These are phyloP conservation scores for Antechinus stuartii DNA, from an alignment of 2,113 vertebrate genomes.

Conservation along the genomic window DNA sequence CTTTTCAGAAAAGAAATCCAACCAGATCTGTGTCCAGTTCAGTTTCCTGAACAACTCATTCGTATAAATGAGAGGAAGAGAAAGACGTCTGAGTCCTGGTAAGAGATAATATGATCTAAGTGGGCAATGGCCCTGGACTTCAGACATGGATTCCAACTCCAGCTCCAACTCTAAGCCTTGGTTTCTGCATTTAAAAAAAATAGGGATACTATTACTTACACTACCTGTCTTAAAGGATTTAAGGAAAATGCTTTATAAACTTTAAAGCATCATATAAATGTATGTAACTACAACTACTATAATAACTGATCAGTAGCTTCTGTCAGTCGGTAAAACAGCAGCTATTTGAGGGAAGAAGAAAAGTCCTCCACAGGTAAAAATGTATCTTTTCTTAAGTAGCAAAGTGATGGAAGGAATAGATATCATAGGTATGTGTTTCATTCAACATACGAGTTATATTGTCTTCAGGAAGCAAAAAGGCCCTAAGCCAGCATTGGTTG, in stretches of 20 bases:
- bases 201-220: not conserved
- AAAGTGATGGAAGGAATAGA: not conserved
- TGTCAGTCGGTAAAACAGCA: not conserved
- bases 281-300: not conserved
- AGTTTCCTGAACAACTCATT: conserved; percentile 18
- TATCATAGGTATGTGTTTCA: not conserved
- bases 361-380: conserved; percentile 13
- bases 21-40: conserved; percentile 38
- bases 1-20: conserved; percentile 26
- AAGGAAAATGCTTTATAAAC: not conserved
- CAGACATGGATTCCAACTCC: not conserved
- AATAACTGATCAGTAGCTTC: not conserved
- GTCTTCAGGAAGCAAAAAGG: conserved; percentile 9
- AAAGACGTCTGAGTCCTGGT: not conserved
- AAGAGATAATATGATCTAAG: not conserved
- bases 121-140: not conserved
- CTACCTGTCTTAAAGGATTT: not conserved
- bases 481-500: conserved; percentile 19
- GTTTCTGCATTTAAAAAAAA: not conserved
- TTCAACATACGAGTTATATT: not conserved
- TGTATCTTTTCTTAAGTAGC: conserved; percentile 27
- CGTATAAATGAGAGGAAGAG: not conserved
- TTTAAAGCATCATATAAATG: conserved; percentile 2
- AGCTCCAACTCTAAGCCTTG: not conserved
- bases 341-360: not conserved